Base-by-base conservation (phyloP, 2,113 vertebrate genomes). In the Phalacrocorax pelagicus region DNA sequence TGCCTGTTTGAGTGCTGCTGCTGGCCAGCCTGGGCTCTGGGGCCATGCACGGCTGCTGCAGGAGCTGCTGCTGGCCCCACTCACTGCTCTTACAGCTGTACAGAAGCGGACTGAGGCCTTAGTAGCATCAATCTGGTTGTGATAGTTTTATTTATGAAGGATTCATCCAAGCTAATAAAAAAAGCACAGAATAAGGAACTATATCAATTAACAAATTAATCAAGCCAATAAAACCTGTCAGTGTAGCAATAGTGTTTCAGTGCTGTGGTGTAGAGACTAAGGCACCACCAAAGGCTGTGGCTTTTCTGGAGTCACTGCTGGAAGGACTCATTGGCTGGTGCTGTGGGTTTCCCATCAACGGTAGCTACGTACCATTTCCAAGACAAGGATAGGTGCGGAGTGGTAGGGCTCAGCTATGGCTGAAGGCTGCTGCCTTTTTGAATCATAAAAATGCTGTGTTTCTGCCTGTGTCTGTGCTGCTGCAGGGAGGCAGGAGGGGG, bases 311-410 rank as follows among this genome's bases (percentile, higher is more conserved):
- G 22, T 2, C 4, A 6, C 85, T 87, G 78, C 81, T 34, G 44
- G 34, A 61, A 71, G 51, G 36, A 57, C 10, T 15, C 38, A 4
- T 3, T 40, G 51, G 47, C 34, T 0, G 3, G 9, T 0, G 0
- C 52, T 71, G 51, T 26, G 40, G 26, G 36, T 2, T 61, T 46
- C 22, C 36, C 46, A 15, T 34, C 1, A 0, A 15, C 10, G 10
- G 42, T 9, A 54, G 30, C 34, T 73, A 26, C 1, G 3, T 51
- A 13, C 52, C 20, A 12, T 81, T 95, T 81, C 67, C 70, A 71
- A 52, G 84, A 30, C 18, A 65, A 34, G 22, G 57, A 15, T 12
- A 24, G 42, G 44, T 71, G 6, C 4, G 10, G 57, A 32, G 26
- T 5, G 20, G 38, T 7, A 63, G 49, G 49, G 38, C 58, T 55